phyloP scores from a whole-genome alignment of 2,888 invertebrate species.

The Cyaniris semiargus region DNA sequence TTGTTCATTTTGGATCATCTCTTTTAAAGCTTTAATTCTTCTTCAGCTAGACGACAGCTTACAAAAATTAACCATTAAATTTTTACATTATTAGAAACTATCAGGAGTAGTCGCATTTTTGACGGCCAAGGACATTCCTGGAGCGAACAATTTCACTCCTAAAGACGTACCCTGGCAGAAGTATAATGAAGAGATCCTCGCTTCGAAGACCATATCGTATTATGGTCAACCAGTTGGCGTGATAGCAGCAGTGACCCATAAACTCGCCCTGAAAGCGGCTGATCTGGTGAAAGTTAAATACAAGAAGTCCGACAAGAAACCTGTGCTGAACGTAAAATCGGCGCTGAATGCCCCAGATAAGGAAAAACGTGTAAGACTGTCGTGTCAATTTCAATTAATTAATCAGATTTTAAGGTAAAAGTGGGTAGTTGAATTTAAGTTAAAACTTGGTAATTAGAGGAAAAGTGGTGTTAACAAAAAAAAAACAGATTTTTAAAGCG shows the following conservation, averaged over 20 bases:
- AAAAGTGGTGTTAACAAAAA: too few species aligned
- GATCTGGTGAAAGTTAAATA: conserved; percentile 78
- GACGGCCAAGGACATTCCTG: conserved; percentile 85
- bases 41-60: too few species aligned
- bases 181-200: conserved; percentile 75
- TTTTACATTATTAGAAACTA: conserved; percentile 71
- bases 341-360: conserved; percentile 72
- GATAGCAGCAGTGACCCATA: conserved; percentile 83
- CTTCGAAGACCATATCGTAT: conserved; percentile 78
- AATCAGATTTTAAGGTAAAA: too few species aligned
- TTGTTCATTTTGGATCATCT: too few species aligned
- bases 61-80: neutral
- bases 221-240: conserved; percentile 88
- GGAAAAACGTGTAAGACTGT: conserved; percentile 58
- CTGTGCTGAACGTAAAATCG: conserved; percentile 69
- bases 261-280: conserved; percentile 60
- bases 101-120: conserved; percentile 84
- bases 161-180: conserved; percentile 57
- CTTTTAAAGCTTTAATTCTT: too few species aligned
- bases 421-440: too few species aligned
- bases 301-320: conserved; percentile 63
- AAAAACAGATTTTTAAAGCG: too few species aligned
- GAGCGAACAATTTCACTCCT: conserved; percentile 81
- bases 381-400: neutral
- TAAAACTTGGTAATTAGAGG: too few species aligned